Base-by-base conservation (phyloP, 2,888 invertebrate species). In the Prosopocoilus inquinatus region DNA sequence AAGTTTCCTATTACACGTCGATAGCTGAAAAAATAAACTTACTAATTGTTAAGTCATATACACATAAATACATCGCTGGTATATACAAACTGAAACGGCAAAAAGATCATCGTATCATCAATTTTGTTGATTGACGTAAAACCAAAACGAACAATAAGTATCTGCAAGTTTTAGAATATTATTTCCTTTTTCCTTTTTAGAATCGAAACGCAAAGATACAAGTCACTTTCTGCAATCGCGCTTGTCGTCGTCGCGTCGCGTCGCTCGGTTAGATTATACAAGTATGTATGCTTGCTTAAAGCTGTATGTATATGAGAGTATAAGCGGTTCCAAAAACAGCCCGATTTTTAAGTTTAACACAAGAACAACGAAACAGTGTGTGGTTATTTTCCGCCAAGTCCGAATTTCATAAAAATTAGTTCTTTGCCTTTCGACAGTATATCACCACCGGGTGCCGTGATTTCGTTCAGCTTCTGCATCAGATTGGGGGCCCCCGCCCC, bases 371-470 rank as follows among this genome's bases (percentile, higher is more conserved):
- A 11, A 45, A 47, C 39, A 38, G 64, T 60, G 60, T 63, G 62
- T 64, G 69, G 72, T 75, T 77, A 78, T 76, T 78, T 78, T 47
- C 88, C 88, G 72, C 91, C 90, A 68, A 94, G 84, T 65, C 94
- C 94, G 78, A 94, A 94, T 81, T 91, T 91, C 89, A 94, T 94
- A 79, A 94, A 94, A 77, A 94, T 91, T 66, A 94, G 87, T 82
- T 94, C 94, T 80, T 94, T 94, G 72, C 94, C 94, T 79, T 94
- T 94, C 73, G 93, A 92, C 69, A 94, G 83, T 67, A 94, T 91
- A 75, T 93, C 93, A 69, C 92, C 92, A 62, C 93, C 93, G 67
- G 92, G 91, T 59, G 89, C 89, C 54, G 92, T 90, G 81, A 93
- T 91, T 76, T 93, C 93, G 69, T 90, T 87, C 75, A 93, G 86